Evolutionary conservation across 2,888 invertebrate genomes (phyloP), one percentile per base, ranked within the genome.

Genomic region (Eristalis pertinax): DNA sequence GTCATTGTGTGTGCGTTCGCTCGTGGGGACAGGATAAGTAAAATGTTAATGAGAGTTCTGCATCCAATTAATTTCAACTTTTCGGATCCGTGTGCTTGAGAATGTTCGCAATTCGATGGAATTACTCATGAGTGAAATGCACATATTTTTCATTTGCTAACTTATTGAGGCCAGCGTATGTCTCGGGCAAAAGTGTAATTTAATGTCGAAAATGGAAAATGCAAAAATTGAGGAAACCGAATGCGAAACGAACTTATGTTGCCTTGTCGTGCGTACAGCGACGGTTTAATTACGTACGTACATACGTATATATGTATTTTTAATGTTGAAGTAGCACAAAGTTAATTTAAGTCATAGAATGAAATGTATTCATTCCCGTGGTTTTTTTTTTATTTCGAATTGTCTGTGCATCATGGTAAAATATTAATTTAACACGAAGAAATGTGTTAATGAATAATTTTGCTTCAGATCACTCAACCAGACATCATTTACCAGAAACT

Each of bases 61-160:
- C 29, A 76, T 72, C 80, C 80, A 85, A 85, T 85, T 85, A 85
- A 85, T 76, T 62, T 58, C 38, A 80, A 41, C 72, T 68, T 76
- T 32, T 76, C 67, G 69, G 67, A 67, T 32, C 56, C 75, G 56
- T 72, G 19, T 50, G 67, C 63, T 22, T 38, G 22, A 22, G 38
- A 35, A 35, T 38, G 62, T 76, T 76, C n/a, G 29, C 43, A 41
- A 67, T 68, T 60, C 60, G 38, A 19, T 62, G 22, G 15, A 60
- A 63, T 69, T 62, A 50, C 62, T 69, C 60, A 7, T 43, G 43
- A 22, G 13, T 5, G 50, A 63, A 38, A 77, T 26, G 26, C 60
- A 63, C 50, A 69, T 63, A 26, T 35, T 69, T 68, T 77, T 62
- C 32, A 50, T 77, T 63, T 60, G 69, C 43, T 69, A 63, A 77